These are phyloP conservation scores for Spinus olivaceus DNA, from an alignment of 2,797 vertebrate genomes.

Conservation along the genomic window DNA sequence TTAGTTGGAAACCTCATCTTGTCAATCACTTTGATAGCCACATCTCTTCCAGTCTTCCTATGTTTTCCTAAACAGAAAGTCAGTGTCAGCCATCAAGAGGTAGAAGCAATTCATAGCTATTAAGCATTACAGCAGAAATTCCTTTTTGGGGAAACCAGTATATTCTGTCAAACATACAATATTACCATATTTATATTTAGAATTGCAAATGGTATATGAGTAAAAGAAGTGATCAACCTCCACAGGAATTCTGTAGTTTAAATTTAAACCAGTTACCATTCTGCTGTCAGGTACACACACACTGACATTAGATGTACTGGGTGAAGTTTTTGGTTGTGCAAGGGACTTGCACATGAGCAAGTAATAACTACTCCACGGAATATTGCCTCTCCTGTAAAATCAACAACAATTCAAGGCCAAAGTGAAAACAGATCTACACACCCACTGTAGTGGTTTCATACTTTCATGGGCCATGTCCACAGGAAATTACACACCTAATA, in stretches of 20 bases:
- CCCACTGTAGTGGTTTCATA: not conserved
- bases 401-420: not conserved
- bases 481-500: not conserved
- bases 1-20: constrained; percentile 99
- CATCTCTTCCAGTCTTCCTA: constrained; percentile 95
- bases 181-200: not conserved
- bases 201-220: not conserved
- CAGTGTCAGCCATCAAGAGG: not conserved
- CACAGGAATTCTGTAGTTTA: not conserved
- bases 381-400: not conserved
- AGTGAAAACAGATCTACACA: not conserved
- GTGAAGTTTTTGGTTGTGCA: not conserved
- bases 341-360: not conserved
- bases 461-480: not conserved
- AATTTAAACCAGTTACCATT: not conserved
- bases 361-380: not conserved
- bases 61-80: constrained; percentile 86
- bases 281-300: not conserved
- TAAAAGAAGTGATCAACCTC: not conserved
- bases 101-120: not conserved
- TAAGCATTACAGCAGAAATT: not conserved
- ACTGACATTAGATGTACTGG: too few relatives aligned
- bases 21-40: constrained; percentile 98
- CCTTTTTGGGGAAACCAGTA: not conserved
- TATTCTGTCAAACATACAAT: not conserved